Percentiles rank a stretch among this genome's conserved stretches.
Evolutionary conservation across 2,113 vertebrate genomes (phyloP).

Genomic region (Semnornis frantzii): DNA sequence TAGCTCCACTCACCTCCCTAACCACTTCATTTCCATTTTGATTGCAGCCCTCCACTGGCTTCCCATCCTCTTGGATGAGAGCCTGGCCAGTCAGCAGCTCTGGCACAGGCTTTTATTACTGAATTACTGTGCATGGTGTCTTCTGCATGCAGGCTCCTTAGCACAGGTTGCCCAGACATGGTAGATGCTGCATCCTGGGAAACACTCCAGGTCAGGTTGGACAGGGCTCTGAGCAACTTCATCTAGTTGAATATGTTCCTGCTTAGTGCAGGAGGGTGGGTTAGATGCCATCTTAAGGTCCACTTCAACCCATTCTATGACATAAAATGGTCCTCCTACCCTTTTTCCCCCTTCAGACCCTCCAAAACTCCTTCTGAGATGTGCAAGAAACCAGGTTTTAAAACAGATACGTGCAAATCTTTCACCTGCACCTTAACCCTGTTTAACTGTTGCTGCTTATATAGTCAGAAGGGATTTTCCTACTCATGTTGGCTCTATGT

Average conservation of each 20-base stretch:
- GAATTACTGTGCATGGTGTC: background rate
- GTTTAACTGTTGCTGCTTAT: background rate
- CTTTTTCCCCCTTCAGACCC: background rate
- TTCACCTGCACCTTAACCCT: background rate
- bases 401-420: background rate
- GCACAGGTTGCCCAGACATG: background rate
- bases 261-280: too few species aligned
- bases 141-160: background rate
- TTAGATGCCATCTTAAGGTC: background rate
- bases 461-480: background rate
- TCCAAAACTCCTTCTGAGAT: background rate
- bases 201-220: too few species aligned
- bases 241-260: too few species aligned
- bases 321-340: background rate
- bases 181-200: too few species aligned
- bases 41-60: background rate
- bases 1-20: background rate
- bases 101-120: background rate
- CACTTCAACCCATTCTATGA: background rate
- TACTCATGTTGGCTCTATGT: background rate
- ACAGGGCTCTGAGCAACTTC: too few species aligned
- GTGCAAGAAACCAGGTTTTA: background rate
- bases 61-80: background rate
- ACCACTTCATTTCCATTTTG: conserved; percentile 6
- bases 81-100: background rate